A percentile compares a stretch with the other conserved stretches of the same genome.
Conservation (phyloP, 2,888 invertebrate species). For the Geophilus truncorum region DNA sequence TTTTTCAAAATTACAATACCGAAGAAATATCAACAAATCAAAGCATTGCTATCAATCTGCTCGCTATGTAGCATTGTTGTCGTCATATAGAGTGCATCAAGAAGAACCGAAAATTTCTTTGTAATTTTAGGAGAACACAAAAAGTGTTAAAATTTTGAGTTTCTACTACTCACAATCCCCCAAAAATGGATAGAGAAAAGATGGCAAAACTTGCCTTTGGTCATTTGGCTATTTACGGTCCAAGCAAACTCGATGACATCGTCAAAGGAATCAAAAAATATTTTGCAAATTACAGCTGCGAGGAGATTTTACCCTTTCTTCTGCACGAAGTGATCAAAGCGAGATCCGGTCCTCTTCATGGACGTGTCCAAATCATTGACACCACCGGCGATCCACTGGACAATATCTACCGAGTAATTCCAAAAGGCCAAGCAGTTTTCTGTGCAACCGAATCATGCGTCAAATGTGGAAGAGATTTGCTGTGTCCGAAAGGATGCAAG, state of each 20-base stretch:
- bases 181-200: neutral
- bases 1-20: no score
- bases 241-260: neutral
- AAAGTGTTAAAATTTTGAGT: neutral
- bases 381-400: neutral
- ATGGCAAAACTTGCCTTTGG: neutral
- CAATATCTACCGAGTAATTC: neutral
- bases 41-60: no score
- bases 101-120: no score
- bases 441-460: neutral
- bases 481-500: neutral
- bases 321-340: neutral
- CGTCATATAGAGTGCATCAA: neutral
- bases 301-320: neutral
- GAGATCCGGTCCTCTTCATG: neutral
- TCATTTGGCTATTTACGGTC: neutral
- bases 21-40: no score
- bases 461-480: neutral
- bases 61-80: neutral
- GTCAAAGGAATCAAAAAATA: neutral
- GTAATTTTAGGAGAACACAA: no score
- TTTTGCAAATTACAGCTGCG: neutral
- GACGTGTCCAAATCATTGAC: neutral
- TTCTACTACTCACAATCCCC: neutral
- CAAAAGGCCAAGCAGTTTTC: neutral